Conservation (phyloP, 2,113 vertebrate species). For the Picathartes gymnocephalus region DNA sequence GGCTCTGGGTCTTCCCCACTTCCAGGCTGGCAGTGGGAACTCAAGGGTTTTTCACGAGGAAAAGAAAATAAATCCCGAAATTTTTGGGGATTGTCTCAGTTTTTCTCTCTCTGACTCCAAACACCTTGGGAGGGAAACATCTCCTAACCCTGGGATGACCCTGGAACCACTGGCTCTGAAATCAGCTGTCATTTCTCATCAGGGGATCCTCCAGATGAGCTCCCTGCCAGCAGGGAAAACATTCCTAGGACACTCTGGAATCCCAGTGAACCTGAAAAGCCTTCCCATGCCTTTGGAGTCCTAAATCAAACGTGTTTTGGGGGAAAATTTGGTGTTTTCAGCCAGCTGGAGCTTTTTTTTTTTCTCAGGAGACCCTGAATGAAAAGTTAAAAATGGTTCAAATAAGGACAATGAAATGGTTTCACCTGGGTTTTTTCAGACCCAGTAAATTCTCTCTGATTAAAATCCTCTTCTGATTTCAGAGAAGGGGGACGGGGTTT, state of each 20-base stretch:
- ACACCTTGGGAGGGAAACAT: background rate
- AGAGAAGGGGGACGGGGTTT: background rate
- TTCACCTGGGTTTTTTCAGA: background rate
- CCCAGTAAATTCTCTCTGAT: background rate
- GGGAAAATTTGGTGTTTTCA: background rate
- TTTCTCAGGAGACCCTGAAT: background rate
- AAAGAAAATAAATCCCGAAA: background rate
- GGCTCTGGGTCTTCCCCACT: background rate
- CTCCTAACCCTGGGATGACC: rapidly evolving
- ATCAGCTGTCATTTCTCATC: rapidly evolving
- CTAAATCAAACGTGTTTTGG: rapidly evolving
- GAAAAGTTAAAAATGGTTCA: background rate
- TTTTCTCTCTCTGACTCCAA: background rate
- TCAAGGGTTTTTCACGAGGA: background rate
- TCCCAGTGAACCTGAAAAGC: background rate
- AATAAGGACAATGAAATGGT: background rate
- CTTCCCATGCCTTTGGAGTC: background rate
- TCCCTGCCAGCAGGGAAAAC: background rate
- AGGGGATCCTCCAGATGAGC: background rate
- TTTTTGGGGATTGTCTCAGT: background rate
- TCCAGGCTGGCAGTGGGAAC: background rate
- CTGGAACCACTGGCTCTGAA: background rate
- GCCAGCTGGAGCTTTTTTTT: background rate
- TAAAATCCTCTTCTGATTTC: background rate
- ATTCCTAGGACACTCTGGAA: background rate